Percentiles rank a stretch among this genome's conserved stretches.
Conservation (phyloP, 2,797 vertebrate species). For the Pipistrellus pygmaeus region DNA sequence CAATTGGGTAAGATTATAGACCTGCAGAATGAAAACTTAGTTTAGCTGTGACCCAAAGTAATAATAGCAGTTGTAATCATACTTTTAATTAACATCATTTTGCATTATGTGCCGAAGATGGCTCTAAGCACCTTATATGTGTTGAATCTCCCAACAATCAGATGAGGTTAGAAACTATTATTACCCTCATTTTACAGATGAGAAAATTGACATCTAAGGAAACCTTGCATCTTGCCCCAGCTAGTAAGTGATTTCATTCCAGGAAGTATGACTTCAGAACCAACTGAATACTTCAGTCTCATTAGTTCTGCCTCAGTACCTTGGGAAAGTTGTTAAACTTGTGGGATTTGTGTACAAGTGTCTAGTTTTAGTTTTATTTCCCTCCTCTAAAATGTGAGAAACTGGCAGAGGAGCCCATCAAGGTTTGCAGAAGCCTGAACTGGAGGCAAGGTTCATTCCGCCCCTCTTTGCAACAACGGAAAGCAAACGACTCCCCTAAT, state of each 20-base stretch:
- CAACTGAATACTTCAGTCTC: conserved; percentile 17
- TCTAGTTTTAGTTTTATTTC: not conserved
- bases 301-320: conserved; percentile 58
- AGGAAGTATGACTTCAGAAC: conserved; percentile 50
- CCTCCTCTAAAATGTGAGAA: not conserved
- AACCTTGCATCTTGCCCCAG: not conserved
- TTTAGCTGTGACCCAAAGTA: not conserved
- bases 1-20: not conserved
- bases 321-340: conserved; percentile 37
- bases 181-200: conserved; percentile 7
- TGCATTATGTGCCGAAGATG: not conserved
- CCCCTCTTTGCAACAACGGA: not conserved
- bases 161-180: not conserved
- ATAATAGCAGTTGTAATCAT: not conserved
- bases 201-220: conserved; percentile 30
- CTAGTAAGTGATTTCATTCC: not conserved
- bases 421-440: not conserved
- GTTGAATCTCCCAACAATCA: not conserved
- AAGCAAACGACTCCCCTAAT: conserved; percentile 33
- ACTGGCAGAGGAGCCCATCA: not conserved
- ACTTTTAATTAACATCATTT: not conserved
- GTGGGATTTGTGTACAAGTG: not conserved
- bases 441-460: not conserved
- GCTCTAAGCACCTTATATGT: not conserved
- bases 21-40: not conserved